phyloP scores from a whole-genome alignment of 2,888 invertebrate genomes.

The Eucriotettix oculatus region DNA sequence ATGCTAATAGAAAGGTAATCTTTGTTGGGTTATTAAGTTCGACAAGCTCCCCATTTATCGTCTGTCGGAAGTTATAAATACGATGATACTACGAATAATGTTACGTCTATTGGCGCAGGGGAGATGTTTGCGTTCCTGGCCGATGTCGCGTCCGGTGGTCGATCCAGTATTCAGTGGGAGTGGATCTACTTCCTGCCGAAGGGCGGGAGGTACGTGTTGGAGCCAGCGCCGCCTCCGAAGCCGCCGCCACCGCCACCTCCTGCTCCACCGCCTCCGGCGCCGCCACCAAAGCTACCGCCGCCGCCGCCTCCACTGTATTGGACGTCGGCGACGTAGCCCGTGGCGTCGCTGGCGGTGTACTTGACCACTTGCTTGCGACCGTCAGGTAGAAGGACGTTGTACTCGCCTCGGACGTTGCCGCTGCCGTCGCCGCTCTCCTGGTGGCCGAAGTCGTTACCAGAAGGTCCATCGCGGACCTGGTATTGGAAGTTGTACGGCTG shows the following conservation, averaged over 20 bases:
- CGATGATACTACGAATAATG: too few relatives aligned
- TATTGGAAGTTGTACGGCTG: constrained; percentile 83
- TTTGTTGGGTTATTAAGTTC: too few relatives aligned
- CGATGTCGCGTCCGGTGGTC: too few relatives aligned
- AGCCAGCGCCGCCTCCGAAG: neutral
- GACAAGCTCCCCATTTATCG: too few relatives aligned
- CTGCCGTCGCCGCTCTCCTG: constrained; percentile 76
- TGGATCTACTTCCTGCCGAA: neutral
- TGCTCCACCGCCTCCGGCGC: neutral
- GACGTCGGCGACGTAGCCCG: constrained; percentile 77
- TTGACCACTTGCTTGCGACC: constrained; percentile 71
- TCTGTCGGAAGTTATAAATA: too few relatives aligned
- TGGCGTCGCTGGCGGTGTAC: constrained; percentile 78
- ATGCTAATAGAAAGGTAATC: too few relatives aligned
- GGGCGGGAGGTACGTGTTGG: neutral
- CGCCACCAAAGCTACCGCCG: neutral
- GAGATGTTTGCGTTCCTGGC: too few relatives aligned
- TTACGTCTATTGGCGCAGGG: too few relatives aligned
- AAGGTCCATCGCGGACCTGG: constrained; percentile 61
- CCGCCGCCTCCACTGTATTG: constrained; percentile 40
- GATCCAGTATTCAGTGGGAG: neutral
- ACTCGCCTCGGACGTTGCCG: constrained; percentile 68
- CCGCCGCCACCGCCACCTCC: neutral
- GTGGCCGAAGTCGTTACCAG: constrained; percentile 71
- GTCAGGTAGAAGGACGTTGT: constrained; percentile 67